Conservation (phyloP, 2,888 invertebrate species). For the Harpalus rufipes region DNA sequence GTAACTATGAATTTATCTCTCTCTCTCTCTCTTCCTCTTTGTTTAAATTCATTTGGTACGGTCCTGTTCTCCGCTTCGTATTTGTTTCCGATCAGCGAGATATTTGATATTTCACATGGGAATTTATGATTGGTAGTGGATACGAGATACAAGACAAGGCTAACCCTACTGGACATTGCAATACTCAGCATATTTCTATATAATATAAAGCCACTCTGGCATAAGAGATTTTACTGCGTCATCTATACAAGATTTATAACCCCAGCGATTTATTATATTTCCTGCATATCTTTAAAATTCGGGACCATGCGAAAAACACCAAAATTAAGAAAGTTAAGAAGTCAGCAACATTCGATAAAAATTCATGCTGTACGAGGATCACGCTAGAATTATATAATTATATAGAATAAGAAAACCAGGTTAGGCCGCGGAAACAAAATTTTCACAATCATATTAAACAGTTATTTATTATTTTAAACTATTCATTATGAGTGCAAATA, state of each 20-base stretch:
- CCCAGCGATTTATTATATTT: not conserved
- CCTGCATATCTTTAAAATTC: not conserved
- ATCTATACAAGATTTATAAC: not conserved
- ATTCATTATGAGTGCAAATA: no score
- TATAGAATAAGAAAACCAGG: no score
- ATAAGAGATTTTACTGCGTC: not conserved
- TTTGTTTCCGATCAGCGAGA: constrained; percentile 46
- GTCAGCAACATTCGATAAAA: no score
- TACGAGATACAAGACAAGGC: constrained; percentile 33
- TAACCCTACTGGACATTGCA: constrained; percentile 5
- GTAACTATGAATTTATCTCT: no score
- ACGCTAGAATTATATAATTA: no score
- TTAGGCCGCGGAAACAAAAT: no score
- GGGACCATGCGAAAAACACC: not conserved
- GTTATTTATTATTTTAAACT: no score
- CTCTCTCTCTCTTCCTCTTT: no score
- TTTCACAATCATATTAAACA: no score
- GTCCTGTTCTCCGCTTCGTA: not conserved
- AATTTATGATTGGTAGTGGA: constrained; percentile 27
- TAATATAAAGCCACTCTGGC: not conserved
- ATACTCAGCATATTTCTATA: not conserved
- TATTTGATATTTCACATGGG: constrained; percentile 37
- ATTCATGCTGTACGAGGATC: no score
- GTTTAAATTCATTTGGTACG: not conserved
- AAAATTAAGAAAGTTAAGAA: no score